Evolutionary conservation across 2,888 invertebrate species (phyloP).

Genomic region (Limnephilus marmoratus): DNA sequence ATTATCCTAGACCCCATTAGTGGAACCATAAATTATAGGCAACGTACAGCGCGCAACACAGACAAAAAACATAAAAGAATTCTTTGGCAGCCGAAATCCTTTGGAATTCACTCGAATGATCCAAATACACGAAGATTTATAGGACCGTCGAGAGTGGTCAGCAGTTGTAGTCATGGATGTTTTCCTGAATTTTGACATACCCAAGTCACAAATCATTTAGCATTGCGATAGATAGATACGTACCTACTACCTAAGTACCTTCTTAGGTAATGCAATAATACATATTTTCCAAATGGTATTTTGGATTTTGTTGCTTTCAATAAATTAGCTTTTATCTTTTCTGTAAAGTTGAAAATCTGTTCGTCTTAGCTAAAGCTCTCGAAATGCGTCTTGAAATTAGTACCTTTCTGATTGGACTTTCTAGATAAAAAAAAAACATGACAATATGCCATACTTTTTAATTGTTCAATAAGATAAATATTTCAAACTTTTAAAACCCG

Average conservation of each 20-base stretch:
- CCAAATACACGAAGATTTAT: constrained; percentile 17
- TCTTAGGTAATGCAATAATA: not conserved
- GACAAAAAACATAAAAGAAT: constrained; percentile 24
- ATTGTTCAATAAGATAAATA: no score
- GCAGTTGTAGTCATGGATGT: not conserved
- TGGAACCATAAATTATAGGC: constrained; percentile 26
- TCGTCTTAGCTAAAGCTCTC: not conserved
- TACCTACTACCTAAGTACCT: not conserved
- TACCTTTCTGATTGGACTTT: not conserved
- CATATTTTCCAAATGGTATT: not conserved
- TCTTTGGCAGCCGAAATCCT: constrained; percentile 22
- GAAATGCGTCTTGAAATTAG: not conserved
- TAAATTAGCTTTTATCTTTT: not conserved
- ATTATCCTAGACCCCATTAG: constrained; percentile 29
- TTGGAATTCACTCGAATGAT: constrained; percentile 15
- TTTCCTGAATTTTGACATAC: not conserved
- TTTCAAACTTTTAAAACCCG: no score
- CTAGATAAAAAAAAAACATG: no score
- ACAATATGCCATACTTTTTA: no score
- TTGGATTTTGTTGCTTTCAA: not conserved
- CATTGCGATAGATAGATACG: not conserved
- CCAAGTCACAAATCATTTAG: not conserved
- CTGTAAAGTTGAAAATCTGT: not conserved
- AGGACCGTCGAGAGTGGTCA: not conserved
- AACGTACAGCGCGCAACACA: not conserved